Conservation (phyloP, 2,888 invertebrate species). For the Dasysyrphus albostriatus region DNA sequence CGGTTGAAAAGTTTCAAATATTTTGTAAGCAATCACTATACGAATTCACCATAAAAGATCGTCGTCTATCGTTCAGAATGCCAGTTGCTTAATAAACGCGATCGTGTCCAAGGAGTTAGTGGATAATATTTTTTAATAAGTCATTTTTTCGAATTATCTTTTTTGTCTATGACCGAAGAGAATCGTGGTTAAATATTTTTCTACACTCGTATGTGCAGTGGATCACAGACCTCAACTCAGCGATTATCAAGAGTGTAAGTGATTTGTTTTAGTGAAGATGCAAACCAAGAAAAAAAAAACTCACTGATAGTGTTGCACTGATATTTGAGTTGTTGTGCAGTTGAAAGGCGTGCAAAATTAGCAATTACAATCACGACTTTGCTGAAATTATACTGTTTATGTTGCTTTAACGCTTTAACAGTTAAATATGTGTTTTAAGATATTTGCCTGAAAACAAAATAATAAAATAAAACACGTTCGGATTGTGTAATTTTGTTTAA, state of each 20-base stretch:
- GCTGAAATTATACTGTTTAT: constrained; percentile 7
- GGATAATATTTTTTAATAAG: constrained; percentile 29
- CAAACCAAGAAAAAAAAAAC: background rate
- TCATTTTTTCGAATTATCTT: background rate
- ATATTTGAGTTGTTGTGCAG: constrained; percentile 22
- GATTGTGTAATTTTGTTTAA: constrained; percentile 27
- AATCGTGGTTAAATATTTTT: constrained; percentile 27
- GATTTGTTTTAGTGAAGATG: constrained; percentile 39
- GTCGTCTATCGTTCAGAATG: constrained; percentile 80
- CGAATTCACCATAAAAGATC: constrained; percentile 83
- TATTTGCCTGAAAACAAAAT: background rate
- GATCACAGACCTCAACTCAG: constrained; percentile 43
- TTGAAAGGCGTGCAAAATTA: constrained; percentile 39
- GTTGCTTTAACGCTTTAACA: constrained; percentile 6
- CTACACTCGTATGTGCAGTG: constrained; percentile 12
- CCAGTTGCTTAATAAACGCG: constrained; percentile 82
- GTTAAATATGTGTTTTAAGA: background rate
- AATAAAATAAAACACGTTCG: constrained; percentile 1
- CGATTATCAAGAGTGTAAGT: constrained; percentile 64
- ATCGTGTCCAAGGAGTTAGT: constrained; percentile 76
- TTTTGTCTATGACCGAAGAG: constrained; percentile 10
- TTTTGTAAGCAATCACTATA: constrained; percentile 80
- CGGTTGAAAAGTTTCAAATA: constrained; percentile 67
- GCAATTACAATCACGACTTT: constrained; percentile 57
- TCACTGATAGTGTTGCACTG: constrained; percentile 56